Conservation (phyloP, 2,888 invertebrate genomes). For the Noctua comes region DNA sequence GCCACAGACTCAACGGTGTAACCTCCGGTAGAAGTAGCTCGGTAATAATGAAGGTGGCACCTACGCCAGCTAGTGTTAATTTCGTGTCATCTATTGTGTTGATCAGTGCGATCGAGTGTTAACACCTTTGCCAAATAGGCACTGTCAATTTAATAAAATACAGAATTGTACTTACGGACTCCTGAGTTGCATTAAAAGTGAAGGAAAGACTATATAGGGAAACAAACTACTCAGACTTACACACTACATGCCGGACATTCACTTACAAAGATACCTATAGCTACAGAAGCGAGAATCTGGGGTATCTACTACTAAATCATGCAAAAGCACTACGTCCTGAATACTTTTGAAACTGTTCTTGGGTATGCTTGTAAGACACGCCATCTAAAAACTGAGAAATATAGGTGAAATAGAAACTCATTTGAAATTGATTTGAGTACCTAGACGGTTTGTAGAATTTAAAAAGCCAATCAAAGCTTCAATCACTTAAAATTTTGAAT, state of each 20-base stretch:
- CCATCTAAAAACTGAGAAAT: slow-evolving; percentile 73
- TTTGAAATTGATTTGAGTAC: slow-evolving; percentile 42
- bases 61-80: slow-evolving; percentile 30
- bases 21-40: not conserved
- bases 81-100: slow-evolving; percentile 55
- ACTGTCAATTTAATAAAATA: slow-evolving; percentile 37
- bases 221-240: slow-evolving; percentile 66
- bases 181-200: slow-evolving; percentile 76
- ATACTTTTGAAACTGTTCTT: slow-evolving; percentile 57
- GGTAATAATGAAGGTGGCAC: slow-evolving; percentile 27
- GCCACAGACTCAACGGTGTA: not conserved
- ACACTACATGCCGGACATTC: slow-evolving; percentile 62
- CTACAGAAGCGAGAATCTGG: slow-evolving; percentile 69
- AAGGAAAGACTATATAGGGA: slow-evolving; percentile 67
- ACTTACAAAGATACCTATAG: slow-evolving; percentile 57
- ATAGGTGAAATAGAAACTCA: slow-evolving; percentile 54
- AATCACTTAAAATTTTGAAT: slow-evolving; percentile 31
- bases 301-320: slow-evolving; percentile 71
- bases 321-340: slow-evolving; percentile 71
- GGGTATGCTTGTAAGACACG: slow-evolving; percentile 65
- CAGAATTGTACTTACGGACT: slow-evolving; percentile 73
- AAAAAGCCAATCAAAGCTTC: slow-evolving; percentile 23
- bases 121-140: slow-evolving; percentile 2
- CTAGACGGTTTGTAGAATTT: slow-evolving; percentile 3
- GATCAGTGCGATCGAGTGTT: slow-evolving; percentile 34